These are phyloP conservation scores for Brenthis hecate DNA, from an alignment of 2,888 invertebrate species.

Conservation along the genomic window DNA sequence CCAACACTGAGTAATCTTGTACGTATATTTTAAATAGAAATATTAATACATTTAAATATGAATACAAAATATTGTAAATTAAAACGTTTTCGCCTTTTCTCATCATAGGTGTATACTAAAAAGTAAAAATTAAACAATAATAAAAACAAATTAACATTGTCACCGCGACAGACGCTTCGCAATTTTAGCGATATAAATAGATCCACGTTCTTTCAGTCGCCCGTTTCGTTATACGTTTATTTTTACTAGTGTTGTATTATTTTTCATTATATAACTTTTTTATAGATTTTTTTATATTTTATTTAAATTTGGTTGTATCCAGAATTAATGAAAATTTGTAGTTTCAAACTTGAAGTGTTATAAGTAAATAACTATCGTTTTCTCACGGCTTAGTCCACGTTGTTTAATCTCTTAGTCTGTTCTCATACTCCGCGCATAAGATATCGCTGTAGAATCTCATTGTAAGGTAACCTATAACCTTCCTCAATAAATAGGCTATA, in stretches of 20 bases:
- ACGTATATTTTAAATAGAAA: neutral
- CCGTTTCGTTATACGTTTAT: slow-evolving; percentile 8
- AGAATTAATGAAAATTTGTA: too few species aligned
- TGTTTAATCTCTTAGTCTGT: too few species aligned
- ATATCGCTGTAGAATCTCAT: too few species aligned
- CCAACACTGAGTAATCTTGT: too few species aligned
- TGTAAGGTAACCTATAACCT: too few species aligned
- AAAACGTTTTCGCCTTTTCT: neutral
- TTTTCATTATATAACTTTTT: slow-evolving; percentile 1
- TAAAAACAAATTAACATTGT: slow-evolving; percentile 35
- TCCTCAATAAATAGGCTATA: too few species aligned
- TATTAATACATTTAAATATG: neutral
- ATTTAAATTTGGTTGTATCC: too few species aligned
- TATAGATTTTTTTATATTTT: too few species aligned
- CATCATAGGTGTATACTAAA: slow-evolving; percentile 6
- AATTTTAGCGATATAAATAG: slow-evolving; percentile 31
- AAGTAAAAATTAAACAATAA: slow-evolving; percentile 8
- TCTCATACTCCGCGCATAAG: too few species aligned
- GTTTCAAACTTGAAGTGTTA: too few species aligned
- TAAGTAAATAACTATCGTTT: too few species aligned
- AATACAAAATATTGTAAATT: neutral
- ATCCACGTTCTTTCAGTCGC: slow-evolving; percentile 24
- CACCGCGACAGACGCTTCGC: slow-evolving; percentile 30
- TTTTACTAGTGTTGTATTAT: slow-evolving; percentile 8
- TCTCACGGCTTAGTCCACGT: too few species aligned